Conservation (phyloP, 2,888 invertebrate genomes). For the Nomada fabriciana region DNA sequence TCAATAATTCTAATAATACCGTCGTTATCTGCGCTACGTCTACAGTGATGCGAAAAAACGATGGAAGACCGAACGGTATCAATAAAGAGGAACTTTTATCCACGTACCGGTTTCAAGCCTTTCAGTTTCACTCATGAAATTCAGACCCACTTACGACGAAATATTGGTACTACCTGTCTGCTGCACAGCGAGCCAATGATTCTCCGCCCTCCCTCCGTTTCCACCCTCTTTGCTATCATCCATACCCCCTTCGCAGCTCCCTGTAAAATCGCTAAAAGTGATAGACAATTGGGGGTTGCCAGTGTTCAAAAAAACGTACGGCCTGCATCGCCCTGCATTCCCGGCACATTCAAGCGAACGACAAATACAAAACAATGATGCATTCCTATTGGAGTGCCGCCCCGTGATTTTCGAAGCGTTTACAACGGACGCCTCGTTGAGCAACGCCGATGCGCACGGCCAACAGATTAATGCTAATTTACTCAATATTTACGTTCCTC, state of each 20-base stretch:
- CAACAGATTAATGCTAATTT: slow-evolving; percentile 76
- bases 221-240: neutral
- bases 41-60: too few species aligned
- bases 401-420: slow-evolving; percentile 68
- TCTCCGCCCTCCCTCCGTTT: neutral
- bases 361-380: slow-evolving; percentile 67
- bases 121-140: slow-evolving; percentile 43
- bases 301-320: slow-evolving; percentile 62
- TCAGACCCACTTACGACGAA: slow-evolving; percentile 41
- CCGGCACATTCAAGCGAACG: slow-evolving; percentile 56
- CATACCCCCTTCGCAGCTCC: neutral
- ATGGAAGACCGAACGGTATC: neutral
- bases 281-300: slow-evolving; percentile 37
- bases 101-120: neutral
- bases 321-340: slow-evolving; percentile 20
- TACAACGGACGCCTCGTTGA: slow-evolving; percentile 52
- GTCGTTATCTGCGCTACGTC: neutral
- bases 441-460: slow-evolving; percentile 59
- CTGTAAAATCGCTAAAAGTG: slow-evolving; percentile 45
- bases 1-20: neutral
- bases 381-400: slow-evolving; percentile 24
- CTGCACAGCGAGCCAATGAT: slow-evolving; percentile 19
- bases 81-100: slow-evolving; percentile 11
- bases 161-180: slow-evolving; percentile 49
- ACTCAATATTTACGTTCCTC: slow-evolving; percentile 74